A percentile compares a stretch with the other conserved stretches of the same genome.
Evolutionary conservation across 2,797 vertebrate species (phyloP).

Genomic region (Synaphobranchus kaupii): DNA sequence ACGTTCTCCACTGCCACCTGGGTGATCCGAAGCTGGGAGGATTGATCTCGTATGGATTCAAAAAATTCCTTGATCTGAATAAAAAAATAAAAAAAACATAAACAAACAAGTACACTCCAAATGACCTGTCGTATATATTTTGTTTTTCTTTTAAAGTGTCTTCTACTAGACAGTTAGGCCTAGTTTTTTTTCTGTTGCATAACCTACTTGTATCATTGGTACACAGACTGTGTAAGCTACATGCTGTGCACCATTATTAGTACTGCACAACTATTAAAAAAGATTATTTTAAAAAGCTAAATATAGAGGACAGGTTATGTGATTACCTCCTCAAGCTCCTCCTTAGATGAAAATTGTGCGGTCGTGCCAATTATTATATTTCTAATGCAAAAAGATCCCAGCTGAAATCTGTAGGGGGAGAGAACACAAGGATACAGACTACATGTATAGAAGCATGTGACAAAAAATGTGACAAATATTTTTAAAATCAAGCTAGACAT

Average conservation of each 20-base stretch:
- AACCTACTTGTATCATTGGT: not conserved
- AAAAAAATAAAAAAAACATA: not conserved
- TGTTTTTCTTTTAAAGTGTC: not conserved
- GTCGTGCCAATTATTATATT: slow-evolving; percentile 69
- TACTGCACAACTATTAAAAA: not conserved
- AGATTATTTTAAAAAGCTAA: not conserved
- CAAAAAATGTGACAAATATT: not conserved
- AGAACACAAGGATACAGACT: slow-evolving; percentile 21
- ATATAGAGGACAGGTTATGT: not conserved
- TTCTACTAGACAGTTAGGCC: not conserved
- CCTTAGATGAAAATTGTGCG: slow-evolving; percentile 72
- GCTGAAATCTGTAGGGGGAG: slow-evolving; percentile 67
- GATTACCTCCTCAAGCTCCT: slow-evolving; percentile 72
- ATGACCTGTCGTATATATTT: not conserved
- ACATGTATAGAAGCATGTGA: too few species aligned
- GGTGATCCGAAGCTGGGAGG: slow-evolving; percentile 68
- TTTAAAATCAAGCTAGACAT: not conserved
- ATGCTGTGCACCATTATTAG: not conserved
- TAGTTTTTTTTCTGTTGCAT: not conserved
- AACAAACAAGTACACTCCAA: not conserved
- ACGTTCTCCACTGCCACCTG: slow-evolving; percentile 71
- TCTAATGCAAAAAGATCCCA: slow-evolving; percentile 73
- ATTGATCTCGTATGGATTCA: slow-evolving; percentile 70
- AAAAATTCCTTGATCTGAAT: slow-evolving; percentile 77
- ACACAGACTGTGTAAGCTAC: not conserved